Evolutionary conservation across 2,113 vertebrate genomes (phyloP).

Genomic region (Scolopax mira): DNA sequence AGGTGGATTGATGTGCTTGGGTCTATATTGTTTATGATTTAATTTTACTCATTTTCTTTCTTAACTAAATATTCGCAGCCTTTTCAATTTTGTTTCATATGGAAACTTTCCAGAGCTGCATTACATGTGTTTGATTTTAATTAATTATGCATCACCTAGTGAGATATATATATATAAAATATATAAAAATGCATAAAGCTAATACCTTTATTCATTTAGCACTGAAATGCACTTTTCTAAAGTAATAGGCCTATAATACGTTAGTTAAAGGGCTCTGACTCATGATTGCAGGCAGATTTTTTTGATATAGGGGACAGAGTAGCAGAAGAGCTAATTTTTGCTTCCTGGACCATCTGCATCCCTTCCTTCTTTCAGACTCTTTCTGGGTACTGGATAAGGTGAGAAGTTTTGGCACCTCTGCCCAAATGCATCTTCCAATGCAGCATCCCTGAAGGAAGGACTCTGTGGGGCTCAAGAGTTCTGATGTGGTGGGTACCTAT

Average conservation of each 20-base stretch:
- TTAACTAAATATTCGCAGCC: conserved; percentile 1
- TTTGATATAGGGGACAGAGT: not conserved
- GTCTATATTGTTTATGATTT: not conserved
- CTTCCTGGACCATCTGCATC: not conserved
- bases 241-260: not conserved
- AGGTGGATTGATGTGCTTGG: not conserved
- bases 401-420: not conserved
- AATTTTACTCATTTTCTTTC: not conserved
- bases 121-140: conserved; percentile 31
- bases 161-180: not conserved
- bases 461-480: not conserved
- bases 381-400: not conserved
- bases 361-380: not conserved
- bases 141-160: conserved; percentile 25
- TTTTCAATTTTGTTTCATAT: not conserved
- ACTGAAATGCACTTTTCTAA: not conserved
- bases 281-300: not conserved
- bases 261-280: conserved; percentile 7
- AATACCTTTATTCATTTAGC: not conserved
- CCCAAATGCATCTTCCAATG: not conserved
- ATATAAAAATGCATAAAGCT: not conserved
- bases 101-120: not conserved
- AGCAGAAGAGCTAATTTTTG: not conserved
- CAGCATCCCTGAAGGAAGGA: not conserved
- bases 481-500: not conserved